Percentiles rank a stretch among this genome's conserved stretches.
phyloP scores from a whole-genome alignment of 2,113 vertebrate species.

The Pelmatolapia mariae region DNA sequence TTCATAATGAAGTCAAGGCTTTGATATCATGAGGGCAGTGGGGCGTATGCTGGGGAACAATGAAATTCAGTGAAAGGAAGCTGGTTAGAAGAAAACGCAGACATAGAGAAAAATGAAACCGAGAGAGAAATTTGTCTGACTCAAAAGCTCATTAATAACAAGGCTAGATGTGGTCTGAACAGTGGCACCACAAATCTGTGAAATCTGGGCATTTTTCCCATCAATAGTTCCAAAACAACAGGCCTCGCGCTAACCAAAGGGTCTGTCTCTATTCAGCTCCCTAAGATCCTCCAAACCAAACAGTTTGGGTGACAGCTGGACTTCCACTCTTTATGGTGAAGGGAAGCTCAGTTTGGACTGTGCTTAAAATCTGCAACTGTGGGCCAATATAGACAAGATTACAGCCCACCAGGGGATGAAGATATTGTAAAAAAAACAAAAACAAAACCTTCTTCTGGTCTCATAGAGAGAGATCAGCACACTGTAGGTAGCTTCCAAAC shows the following conservation, averaged over 20 bases:
- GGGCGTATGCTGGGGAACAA: not conserved
- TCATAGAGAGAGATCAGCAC: not conserved
- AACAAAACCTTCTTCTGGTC: not conserved
- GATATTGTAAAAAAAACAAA: not conserved
- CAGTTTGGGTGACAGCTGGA: conserved; percentile 59
- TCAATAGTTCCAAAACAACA: conserved; percentile 17
- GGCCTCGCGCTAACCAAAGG: not conserved
- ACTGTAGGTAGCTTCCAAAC: not conserved
- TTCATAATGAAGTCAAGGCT: not conserved
- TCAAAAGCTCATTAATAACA: conserved; percentile 25
- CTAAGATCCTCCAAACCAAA: conserved; percentile 44
- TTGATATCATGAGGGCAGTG: not conserved
- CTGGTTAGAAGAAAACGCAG: not conserved
- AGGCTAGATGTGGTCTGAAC: conserved; percentile 8
- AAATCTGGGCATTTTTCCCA: conserved; percentile 24
- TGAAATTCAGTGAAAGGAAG: not conserved
- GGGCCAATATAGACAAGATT: conserved; percentile 50
- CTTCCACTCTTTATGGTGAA: conserved; percentile 29
- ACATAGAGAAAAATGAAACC: not conserved
- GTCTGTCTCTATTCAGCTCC: conserved; percentile 12
- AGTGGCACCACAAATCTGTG: conserved; percentile 16
- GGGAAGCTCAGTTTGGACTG: conserved; percentile 7
- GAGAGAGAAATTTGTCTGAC: conserved; percentile 13
- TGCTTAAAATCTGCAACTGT: conserved; percentile 28
- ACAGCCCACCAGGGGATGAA: not conserved